These are phyloP conservation scores for Cryptus armator DNA, from an alignment of 2,888 invertebrate species.

Conservation along the genomic window DNA sequence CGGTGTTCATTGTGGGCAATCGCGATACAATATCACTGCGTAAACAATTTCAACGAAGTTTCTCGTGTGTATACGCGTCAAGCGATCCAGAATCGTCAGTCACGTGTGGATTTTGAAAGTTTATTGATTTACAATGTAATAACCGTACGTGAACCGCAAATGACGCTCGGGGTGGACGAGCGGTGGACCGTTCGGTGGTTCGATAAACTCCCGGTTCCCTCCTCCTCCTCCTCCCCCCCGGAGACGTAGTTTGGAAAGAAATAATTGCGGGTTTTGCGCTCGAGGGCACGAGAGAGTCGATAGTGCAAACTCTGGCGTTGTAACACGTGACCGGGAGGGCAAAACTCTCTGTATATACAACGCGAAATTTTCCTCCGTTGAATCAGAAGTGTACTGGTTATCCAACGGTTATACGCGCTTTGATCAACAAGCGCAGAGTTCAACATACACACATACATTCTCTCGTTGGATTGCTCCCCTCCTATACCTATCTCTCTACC, in stretches of 20 bases:
- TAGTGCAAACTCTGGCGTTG: background rate
- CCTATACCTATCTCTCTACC: background rate
- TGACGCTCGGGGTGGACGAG: background rate
- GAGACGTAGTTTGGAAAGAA: background rate
- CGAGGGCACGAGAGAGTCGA: background rate
- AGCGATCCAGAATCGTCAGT: background rate
- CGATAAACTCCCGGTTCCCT: constrained; percentile 5
- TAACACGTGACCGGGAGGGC: background rate
- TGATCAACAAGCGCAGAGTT: background rate
- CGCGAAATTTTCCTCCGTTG: constrained; percentile 1
- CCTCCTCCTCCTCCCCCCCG: background rate
- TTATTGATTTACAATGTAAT: constrained; percentile 32
- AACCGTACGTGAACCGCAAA: background rate
- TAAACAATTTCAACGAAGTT: constrained; percentile 39
- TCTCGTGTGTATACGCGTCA: constrained; percentile 4
- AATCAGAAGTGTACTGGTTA: constrained; percentile 3
- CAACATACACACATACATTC: background rate
- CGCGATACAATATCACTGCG: constrained; percentile 18
- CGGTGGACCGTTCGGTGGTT: background rate
- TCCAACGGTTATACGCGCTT: background rate
- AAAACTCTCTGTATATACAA: background rate
- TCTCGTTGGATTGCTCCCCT: too few species aligned
- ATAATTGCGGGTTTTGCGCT: constrained; percentile 5
- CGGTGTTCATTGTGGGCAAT: background rate
- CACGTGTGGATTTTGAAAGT: background rate